Base-by-base conservation (phyloP, 2,113 vertebrate genomes). In the Laterallus jamaicensis region DNA sequence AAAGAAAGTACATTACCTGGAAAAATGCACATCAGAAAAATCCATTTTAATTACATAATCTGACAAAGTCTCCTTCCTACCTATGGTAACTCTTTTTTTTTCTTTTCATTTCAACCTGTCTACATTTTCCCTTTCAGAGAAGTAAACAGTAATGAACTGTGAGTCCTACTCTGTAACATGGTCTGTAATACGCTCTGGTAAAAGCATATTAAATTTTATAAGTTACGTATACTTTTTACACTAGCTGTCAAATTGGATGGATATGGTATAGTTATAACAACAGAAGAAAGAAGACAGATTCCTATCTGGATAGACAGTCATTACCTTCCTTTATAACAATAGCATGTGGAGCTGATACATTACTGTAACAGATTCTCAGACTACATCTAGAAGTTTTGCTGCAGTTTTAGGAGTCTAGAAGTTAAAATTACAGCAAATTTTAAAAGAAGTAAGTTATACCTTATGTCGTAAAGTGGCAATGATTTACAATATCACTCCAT, bases 161-260 rank as follows among this genome's bases (percentile, higher is more conserved):
- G 93, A 74, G 47, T 81, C 63, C 42, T 76, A 77, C 24, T 37
- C 60, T 81, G 70, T 35, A 35, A 35, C 35, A 35, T 35, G 35
- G 7, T 35, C 35, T 35, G 35, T 35, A 35, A 35, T 35, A 35
- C 35, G 7, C 35, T 50, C 67, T 52, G 31, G 56, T 86, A 85
- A 93, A 93, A 83, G 68, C 73, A 93, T 70, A 84, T 92, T 66
- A 80, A 96, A 81, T 93, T 59, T 88, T 88, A 88, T 78, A 92
- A 86, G 79, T 69, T 95, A 82, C 24, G 64, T 92, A 92, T 64
- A 90, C 32, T 22, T 96, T 88, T 90, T 81, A 77, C 67, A 81
- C 68, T 59, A 93, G 76, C 64, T 95, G 86, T 88, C 91, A 92
- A 85, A 84, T 66, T 54, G 52, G 32, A 91, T 47, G 62, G 50